Percentiles rank a stretch among this genome's conserved stretches.
Conservation (phyloP, 2,797 vertebrate genomes). For the Diplodus puntazzo region DNA sequence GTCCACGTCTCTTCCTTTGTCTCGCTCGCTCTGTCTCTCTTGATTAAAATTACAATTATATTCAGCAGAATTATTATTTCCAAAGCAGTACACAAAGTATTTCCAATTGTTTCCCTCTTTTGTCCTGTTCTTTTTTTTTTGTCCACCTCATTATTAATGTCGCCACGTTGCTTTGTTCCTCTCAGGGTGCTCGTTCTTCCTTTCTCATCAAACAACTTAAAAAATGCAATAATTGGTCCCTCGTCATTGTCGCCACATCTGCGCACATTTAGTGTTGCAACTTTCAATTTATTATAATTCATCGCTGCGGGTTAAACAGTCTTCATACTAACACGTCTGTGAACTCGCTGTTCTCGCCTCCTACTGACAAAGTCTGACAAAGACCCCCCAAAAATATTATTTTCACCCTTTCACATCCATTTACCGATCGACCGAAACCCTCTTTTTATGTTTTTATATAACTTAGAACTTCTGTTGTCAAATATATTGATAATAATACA, state of each 20-base stretch:
- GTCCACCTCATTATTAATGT: not conserved
- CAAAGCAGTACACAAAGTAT: constrained; percentile 40
- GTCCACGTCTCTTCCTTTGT: not conserved
- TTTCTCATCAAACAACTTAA: not conserved
- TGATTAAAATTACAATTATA: constrained; percentile 66
- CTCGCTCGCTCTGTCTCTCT: constrained; percentile 49
- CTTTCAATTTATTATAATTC: not conserved
- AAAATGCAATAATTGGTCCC: constrained; percentile 47
- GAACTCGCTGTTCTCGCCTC: no score
- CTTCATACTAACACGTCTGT: no score
- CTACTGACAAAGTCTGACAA: no score
- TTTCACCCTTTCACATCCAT: no score
- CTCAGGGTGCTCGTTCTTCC: constrained; percentile 11
- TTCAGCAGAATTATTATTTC: constrained; percentile 42
- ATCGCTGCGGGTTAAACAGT: no score
- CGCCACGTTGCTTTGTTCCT: not conserved
- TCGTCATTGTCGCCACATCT: not conserved
- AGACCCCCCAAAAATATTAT: no score
- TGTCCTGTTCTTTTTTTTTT: no score
- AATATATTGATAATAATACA: no score
- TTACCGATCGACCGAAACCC: no score
- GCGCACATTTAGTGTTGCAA: not conserved
- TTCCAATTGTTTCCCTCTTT: constrained; percentile 44
- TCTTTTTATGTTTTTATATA: no score
- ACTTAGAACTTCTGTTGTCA: no score